Base-by-base conservation (phyloP, 64 coral and sea anemone species). In the Montipora sp. region DNA sequence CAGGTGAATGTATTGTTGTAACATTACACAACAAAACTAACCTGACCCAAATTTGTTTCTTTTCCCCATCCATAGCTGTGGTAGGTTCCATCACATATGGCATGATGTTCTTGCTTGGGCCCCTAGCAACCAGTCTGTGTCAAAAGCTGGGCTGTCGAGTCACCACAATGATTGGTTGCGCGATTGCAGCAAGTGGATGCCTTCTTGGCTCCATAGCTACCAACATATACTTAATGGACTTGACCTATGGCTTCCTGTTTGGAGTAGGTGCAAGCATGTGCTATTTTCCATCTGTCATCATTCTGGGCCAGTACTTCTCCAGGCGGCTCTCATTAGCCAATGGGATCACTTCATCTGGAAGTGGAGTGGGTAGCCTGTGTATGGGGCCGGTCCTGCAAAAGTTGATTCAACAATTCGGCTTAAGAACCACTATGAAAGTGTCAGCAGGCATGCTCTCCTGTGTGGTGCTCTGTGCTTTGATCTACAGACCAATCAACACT, bases 31-130 rank as follows among this genome's bases (percentile, higher is more conserved):
- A 36, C 36, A 36, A 36, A 57, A 43, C 71, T 45, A 50, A 57
- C 79, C 87, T 27, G 18, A 81, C 49, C 59, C 59, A 11, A 48
- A 14, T 16, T 81, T 69, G 45, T 46, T 7, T 47, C 27, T 87
- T 53, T 36, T 79, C 66, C 11, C 53, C 78, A 23, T 91, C 67
- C 27, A 13, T 73, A 98, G 95, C 95, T 70, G 91, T 88, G 98
- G 95, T 99, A 46, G 98, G 98, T 11, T 99, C 98, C 44, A 94
- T 99, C 74, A 96, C 95, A 12, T 99, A 99, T 66, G 98, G 98
- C 8, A 92, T 99, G 91, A 99, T 99, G 98, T 99, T 99, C 70
- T 47, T 99, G 8, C 77, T 94, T 77, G 98, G 98, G 9, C 98
- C 98, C 12, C 75, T 99, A 1, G 98, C 94, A 15, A 96, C 98